Percentiles rank a stretch among this genome's conserved stretches.
These are phyloP conservation scores for Neocrepidodera transversa DNA, from an alignment of 2,888 invertebrate genomes.

Conservation along the genomic window DNA sequence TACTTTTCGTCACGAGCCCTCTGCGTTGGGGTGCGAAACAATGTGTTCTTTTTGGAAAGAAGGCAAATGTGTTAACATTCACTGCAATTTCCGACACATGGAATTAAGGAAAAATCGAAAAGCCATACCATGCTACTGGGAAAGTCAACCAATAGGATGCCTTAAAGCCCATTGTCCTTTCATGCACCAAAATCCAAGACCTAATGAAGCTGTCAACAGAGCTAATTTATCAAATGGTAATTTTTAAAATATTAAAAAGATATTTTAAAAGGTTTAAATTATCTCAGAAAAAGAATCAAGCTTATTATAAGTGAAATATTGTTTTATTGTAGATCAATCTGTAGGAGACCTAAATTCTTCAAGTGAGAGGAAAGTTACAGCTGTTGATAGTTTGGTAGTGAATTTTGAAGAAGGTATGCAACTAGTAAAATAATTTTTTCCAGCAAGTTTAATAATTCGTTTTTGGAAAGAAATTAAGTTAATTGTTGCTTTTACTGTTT, in stretches of 20 bases:
- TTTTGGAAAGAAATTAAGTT: conserved; percentile 37
- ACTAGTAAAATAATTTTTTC: conserved; percentile 63
- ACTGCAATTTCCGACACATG: conserved; percentile 86
- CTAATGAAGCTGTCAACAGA: conserved; percentile 41
- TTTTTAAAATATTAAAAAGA: too few relatives aligned
- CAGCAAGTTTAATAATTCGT: conserved; percentile 32
- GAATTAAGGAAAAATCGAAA: conserved; percentile 83
- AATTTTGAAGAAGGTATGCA: conserved; percentile 86
- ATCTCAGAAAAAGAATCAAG: not conserved
- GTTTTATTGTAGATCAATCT: conserved; percentile 39
- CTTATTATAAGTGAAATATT: too few relatives aligned
- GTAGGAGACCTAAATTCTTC: conserved; percentile 43
- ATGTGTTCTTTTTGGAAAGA: conserved; percentile 84
- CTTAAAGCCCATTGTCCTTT: conserved; percentile 86
- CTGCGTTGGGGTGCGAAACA: conserved; percentile 82
- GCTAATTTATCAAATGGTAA: conserved; percentile 32
- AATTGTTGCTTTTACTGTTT: conserved; percentile 37
- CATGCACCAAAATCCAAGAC: conserved; percentile 67
- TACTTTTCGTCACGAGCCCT: conserved; percentile 84
- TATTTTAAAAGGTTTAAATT: too few relatives aligned
- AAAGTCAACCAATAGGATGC: conserved; percentile 84
- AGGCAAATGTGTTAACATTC: conserved; percentile 78
- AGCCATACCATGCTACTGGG: conserved; percentile 87
- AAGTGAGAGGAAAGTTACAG: conserved; percentile 56
- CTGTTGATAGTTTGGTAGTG: conserved; percentile 76